Evolutionary conservation across 2,888 invertebrate genomes (phyloP).

Genomic region (Zonitis immaculata): DNA sequence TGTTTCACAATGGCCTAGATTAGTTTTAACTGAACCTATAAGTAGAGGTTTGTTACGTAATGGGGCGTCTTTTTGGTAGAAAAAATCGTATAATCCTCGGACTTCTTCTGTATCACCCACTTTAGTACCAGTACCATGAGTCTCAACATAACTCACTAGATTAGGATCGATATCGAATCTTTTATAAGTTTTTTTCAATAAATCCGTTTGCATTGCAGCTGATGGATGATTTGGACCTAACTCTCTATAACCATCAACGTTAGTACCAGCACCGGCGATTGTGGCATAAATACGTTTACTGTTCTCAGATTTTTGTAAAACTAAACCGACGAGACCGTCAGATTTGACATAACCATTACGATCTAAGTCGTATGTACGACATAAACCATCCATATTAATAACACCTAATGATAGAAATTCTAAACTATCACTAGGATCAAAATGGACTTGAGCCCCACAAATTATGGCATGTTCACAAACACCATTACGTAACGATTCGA

Average conservation of each 20-base stretch:
- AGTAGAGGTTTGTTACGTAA: conserved; percentile 53
- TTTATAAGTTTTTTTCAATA: conserved; percentile 51
- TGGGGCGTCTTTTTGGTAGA: conserved; percentile 14
- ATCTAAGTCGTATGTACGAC: conserved; percentile 24
- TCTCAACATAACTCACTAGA: conserved; percentile 55
- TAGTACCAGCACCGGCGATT: conserved; percentile 53
- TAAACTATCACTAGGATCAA: conserved; percentile 27
- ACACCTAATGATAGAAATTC: conserved; percentile 26
- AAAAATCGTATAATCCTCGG: conserved; percentile 22
- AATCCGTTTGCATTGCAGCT: conserved; percentile 30
- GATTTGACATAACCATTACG: conserved; percentile 42
- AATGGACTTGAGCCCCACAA: conserved; percentile 10
- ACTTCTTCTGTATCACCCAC: conserved; percentile 31
- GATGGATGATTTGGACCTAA: conserved; percentile 37
- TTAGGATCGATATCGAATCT: conserved; percentile 51
- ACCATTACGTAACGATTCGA: conserved; percentile 16
- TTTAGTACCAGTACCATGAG: conserved; percentile 56
- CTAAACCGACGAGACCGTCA: conserved; percentile 48
- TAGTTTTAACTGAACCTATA: conserved; percentile 54
- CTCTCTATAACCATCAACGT: conserved; percentile 52
- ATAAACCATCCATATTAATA: conserved; percentile 23
- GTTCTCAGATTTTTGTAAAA: conserved; percentile 46
- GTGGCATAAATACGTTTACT: conserved; percentile 51
- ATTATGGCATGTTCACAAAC: conserved; percentile 15
- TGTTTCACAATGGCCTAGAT: conserved; percentile 50